Percentiles rank a stretch among this genome's conserved stretches.
Conservation (phyloP, 2,888 invertebrate genomes). For the Agrochola litura region DNA sequence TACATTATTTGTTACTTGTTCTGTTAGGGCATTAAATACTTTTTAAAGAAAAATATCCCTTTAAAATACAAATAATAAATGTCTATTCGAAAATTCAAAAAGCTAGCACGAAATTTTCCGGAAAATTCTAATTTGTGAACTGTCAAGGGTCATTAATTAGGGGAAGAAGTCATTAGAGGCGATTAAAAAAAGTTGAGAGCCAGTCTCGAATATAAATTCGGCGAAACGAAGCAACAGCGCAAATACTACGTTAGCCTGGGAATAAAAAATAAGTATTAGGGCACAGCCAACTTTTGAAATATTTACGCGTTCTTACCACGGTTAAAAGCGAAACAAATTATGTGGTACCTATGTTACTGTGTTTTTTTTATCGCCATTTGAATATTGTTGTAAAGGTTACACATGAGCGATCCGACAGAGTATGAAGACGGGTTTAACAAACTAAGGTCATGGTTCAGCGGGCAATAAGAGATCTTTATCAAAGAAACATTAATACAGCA, state of each 20-base stretch:
- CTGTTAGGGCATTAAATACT: neutral
- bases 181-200: conserved; percentile 83
- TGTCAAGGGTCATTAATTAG: conserved; percentile 86
- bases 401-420: conserved; percentile 55
- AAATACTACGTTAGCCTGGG: conserved; percentile 54
- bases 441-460: conserved; percentile 62
- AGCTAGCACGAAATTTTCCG: conserved; percentile 74
- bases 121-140: conserved; percentile 80
- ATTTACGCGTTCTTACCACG: conserved; percentile 58
- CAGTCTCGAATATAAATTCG: conserved; percentile 81
- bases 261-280: conserved; percentile 42
- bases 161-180: conserved; percentile 84
- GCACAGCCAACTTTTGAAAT: conserved; percentile 35
- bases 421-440: conserved; percentile 63
- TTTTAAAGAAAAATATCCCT: conserved; percentile 1
- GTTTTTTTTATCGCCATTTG: conserved; percentile 55
- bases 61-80: conserved; percentile 42
- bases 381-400: conserved; percentile 71
- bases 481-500: conserved; percentile 62
- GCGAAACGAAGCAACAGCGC: conserved; percentile 67
- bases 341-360: conserved; percentile 57
- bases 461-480: conserved; percentile 51
- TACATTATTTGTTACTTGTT: neutral
- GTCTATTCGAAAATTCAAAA: conserved; percentile 54
- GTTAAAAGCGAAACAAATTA: conserved; percentile 67